A percentile compares a stretch with the other conserved stretches of the same genome.
phyloP scores from a whole-genome alignment of 1,140 invertebrate species.

The Drosophila kurseongensis region DNA sequence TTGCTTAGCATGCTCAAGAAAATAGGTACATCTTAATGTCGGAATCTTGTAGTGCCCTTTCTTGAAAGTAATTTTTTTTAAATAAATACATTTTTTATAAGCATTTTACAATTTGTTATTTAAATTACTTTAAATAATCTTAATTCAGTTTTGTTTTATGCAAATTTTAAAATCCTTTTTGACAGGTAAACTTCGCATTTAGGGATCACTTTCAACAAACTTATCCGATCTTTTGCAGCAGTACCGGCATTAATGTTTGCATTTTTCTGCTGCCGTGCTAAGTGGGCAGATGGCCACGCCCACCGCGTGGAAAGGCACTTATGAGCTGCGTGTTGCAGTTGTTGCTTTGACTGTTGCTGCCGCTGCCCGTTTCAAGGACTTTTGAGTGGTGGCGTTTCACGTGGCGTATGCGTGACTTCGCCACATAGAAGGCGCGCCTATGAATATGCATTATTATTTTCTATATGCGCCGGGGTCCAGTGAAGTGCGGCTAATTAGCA shows the following conservation, averaged over 20 bases:
- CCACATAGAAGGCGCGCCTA: constrained; percentile 47
- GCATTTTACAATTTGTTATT: too few relatives aligned
- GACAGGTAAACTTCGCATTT: neutral
- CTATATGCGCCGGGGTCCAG: constrained; percentile 17
- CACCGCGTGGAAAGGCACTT: constrained; percentile 28
- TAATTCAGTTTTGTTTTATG: constrained; percentile 18
- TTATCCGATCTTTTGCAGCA: constrained; percentile 3
- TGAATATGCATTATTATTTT: constrained; percentile 74
- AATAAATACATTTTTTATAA: neutral
- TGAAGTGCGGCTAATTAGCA: constrained; percentile 68
- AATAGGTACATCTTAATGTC: neutral
- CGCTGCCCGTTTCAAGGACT: constrained; percentile 56
- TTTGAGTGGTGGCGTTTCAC: constrained; percentile 42
- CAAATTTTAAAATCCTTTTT: neutral
- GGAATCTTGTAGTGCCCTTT: neutral
- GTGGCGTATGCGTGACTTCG: constrained; percentile 67
- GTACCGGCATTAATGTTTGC: constrained; percentile 3
- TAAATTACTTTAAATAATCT: neutral
- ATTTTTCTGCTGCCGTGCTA: constrained; percentile 32
- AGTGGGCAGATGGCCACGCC: constrained; percentile 37
- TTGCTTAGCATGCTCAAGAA: constrained; percentile 1
- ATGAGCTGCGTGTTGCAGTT: constrained; percentile 23
- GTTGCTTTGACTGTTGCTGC: constrained; percentile 3
- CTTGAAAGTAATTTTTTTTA: neutral
- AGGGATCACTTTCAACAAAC: constrained; percentile 24